Evolutionary conservation across 2,888 invertebrate species (phyloP).

Genomic region (Melangyna quadrimaculata): DNA sequence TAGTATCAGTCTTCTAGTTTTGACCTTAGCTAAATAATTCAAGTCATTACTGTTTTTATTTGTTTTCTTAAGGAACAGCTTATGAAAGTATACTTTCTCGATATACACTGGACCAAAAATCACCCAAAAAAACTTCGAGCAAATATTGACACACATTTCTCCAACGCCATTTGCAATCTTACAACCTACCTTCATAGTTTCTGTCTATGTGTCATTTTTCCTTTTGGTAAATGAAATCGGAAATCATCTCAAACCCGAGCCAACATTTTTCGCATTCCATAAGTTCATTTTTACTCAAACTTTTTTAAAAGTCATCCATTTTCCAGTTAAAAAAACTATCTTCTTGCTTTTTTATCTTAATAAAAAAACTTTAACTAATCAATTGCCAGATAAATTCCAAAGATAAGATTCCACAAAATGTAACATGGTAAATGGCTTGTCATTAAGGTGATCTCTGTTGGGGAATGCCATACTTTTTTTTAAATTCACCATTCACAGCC

Average conservation of each 20-base stretch:
- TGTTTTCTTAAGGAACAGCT: no score
- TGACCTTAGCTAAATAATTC: no score
- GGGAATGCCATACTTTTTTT: not conserved
- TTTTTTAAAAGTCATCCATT: slow-evolving; percentile 12
- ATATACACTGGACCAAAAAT: no score
- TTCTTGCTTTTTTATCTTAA: slow-evolving; percentile 34
- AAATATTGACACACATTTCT: no score
- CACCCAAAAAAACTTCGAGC: no score
- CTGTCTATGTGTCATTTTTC: no score
- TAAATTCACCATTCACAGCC: not conserved
- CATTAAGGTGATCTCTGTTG: not conserved
- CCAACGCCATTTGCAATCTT: no score
- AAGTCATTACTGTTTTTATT: no score
- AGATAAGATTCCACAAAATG: slow-evolving; percentile 31
- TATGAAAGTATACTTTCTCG: no score
- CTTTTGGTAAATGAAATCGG: no score
- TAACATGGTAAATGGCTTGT: slow-evolving; percentile 15
- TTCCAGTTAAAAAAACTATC: slow-evolving; percentile 22
- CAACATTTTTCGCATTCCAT: not conserved
- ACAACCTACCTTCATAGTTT: no score
- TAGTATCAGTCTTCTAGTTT: no score
- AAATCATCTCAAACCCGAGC: not conserved
- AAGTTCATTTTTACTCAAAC: not conserved
- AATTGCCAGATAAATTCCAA: slow-evolving; percentile 28
- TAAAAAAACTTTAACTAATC: slow-evolving; percentile 31